A percentile compares a stretch with the other conserved stretches of the same genome.
These are phyloP conservation scores for Cherax quadricarinatus DNA, from an alignment of 1,140 invertebrate species.

Conservation along the genomic window DNA sequence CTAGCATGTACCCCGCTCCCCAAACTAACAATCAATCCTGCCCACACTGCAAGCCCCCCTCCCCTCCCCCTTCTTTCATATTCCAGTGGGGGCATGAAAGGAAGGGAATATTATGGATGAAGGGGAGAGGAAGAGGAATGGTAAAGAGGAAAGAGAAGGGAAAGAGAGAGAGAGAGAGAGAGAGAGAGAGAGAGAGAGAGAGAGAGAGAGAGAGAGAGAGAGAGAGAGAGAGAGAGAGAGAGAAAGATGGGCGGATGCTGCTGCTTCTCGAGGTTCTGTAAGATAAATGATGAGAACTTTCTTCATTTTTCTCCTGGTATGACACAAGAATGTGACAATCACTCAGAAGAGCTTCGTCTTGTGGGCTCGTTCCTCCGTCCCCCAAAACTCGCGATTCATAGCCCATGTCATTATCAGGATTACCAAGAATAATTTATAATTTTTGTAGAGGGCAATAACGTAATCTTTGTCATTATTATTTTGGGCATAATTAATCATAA, in stretches of 20 bases:
- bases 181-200: too few relatives aligned
- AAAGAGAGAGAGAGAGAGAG: not conserved
- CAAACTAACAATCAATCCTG: too few relatives aligned
- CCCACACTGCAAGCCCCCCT: not conserved
- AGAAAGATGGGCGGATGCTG: not conserved
- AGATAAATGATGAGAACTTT: slow-evolving; percentile 60
- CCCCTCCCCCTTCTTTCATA: not conserved
- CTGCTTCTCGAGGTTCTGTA: slow-evolving; percentile 17
- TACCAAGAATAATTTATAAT: slow-evolving; percentile 41
- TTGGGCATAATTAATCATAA: too few relatives aligned
- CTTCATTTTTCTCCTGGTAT: slow-evolving; percentile 55
- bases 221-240: not conserved
- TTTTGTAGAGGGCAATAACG: too few relatives aligned
- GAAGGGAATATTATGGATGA: too few relatives aligned
- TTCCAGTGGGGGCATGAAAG: too few relatives aligned
- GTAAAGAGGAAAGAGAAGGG: too few relatives aligned
- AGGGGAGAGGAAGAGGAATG: too few relatives aligned
- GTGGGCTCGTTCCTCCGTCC: not conserved
- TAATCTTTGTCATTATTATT: too few relatives aligned
- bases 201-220: not conserved
- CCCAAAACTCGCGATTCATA: slow-evolving; percentile 42
- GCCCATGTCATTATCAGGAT: slow-evolving; percentile 36
- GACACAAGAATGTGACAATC: slow-evolving; percentile 57
- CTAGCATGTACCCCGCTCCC: not conserved
- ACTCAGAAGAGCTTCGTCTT: slow-evolving; percentile 35